Evolutionary conservation across 2,113 vertebrate species (phyloP), one percentile per base, ranked within the genome.

Genomic region (Pyxicephalus adspersus): DNA sequence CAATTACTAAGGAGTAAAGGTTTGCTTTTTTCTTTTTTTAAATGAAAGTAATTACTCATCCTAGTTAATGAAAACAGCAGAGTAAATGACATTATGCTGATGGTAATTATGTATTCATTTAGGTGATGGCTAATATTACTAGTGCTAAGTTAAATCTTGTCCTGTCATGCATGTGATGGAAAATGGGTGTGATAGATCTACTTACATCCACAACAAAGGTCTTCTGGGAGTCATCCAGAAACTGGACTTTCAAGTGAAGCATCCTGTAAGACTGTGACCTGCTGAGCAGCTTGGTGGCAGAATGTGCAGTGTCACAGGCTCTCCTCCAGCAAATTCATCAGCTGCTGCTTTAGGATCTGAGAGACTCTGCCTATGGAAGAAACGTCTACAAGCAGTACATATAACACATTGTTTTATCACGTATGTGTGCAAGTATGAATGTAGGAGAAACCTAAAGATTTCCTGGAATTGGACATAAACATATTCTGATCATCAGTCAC

Each of bases 181-280:
- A 54, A 8, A 23, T 60, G 57, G 19, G 22, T 60, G 5, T 20
- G 22, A 23, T n/a, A 60, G 83, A 88, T 23, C 55, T 84, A 94
- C 93, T 94, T 93, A 94, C 93, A 88, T 94, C 93, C 76, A 93
- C 92, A 66, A 94, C 91, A 83, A 94, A 94, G 90, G 92, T 93
- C 90, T 94, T 93, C 91, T 94, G 92, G 79, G 92, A 91, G 84
- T 94, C 92, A 89, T 94, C 93, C 89, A 94, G 89, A 85, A 94
- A 94, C 86, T 94, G 93, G 86, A 94, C 93, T 87, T 93, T 93
- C 23, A 94, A 88, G 79, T 93, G 93, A 74, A 94, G 91, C 93
- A 94, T 94, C 86, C 85, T 45, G 70, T 66, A 9, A 79, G 85
- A 85, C 38, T 87, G 64, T 77, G 86, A 64, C 84, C 70, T 87